Evolutionary conservation across 2,888 invertebrate genomes (phyloP), one percentile per base, ranked within the genome.

Genomic region (Idaea straminata): DNA sequence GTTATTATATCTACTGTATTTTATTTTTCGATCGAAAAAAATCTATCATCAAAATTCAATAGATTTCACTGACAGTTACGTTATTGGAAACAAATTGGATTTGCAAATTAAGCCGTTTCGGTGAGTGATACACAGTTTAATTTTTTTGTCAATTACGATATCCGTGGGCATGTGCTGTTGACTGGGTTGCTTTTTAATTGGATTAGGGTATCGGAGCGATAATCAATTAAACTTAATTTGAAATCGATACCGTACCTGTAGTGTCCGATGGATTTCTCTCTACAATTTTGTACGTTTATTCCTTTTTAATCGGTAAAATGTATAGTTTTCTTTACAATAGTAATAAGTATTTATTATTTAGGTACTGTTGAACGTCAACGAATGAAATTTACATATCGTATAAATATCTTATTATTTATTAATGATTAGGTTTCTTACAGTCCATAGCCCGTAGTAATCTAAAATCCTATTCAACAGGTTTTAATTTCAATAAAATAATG

Each of bases 81-180:
- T 74, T 79, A 78, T 80, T 78, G 78, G 76, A 77, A 77, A 78
- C 78, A 82, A 80, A 83, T 83, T 83, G 83, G 74, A 77, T 83
- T 83, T 82, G 78, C 77, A 83, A 83, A 84, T 82, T 80, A 82
- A 83, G 74, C 79, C 75, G 75, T 74, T 74, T 68, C 76, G 72
- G 71, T 74, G 78, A 77, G 74, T 78, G 79, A 75, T 76, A 76
- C 74, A 75, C 70, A 75, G 74, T 70, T 76, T 74, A 68, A 67
- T 72, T 77, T 80, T 78, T 79, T 73, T 75, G 68, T 69, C 72
- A 76, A 75, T 76, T 77, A 75, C 70, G 66, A 67, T 76, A 71
- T 67, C 66, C 70, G 70, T 71, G 60, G 35, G 66, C 65, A 66
- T 69, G 72, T 74, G 47, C 47, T 47, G 47, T 71, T 65, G 72